These are phyloP conservation scores for Seira sanloemensis DNA, from an alignment of 2,888 invertebrate species.

Conservation along the genomic window DNA sequence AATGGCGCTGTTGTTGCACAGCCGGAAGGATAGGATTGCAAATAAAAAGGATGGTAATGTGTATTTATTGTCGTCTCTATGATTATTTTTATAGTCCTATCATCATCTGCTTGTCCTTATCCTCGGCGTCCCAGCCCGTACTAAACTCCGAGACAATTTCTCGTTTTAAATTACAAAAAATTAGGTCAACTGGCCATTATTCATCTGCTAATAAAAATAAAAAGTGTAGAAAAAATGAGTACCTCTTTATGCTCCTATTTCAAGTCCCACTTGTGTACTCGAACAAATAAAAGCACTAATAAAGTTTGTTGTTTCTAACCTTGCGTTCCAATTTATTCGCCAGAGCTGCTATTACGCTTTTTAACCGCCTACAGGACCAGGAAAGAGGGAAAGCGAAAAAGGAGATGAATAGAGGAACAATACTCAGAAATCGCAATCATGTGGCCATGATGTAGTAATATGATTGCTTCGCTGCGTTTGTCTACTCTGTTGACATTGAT, in stretches of 20 bases:
- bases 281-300: background rate
- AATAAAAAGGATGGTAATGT: too few relatives aligned
- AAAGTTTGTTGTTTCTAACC: background rate
- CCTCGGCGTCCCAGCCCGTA: too few relatives aligned
- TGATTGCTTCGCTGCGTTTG: slow-evolving; percentile 5
- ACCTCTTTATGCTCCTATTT: background rate
- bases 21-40: too few relatives aligned
- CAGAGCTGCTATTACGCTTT: background rate
- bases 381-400: background rate
- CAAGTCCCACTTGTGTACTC: slow-evolving; percentile 12
- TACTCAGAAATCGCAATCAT: background rate
- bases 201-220: slow-evolving; percentile 17
- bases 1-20: too few relatives aligned
- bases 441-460: background rate
- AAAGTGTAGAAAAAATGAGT: background rate
- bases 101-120: too few relatives aligned
- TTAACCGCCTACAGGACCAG: background rate
- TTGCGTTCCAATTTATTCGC: slow-evolving; percentile 6
- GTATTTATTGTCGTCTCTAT: too few relatives aligned
- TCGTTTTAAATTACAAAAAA: slow-evolving; percentile 6
- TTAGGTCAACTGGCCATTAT: slow-evolving; percentile 22
- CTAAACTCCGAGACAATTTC: background rate
- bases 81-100: too few relatives aligned
- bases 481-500: slow-evolving; percentile 29
- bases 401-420: background rate